Evolutionary conservation across 2,888 invertebrate genomes (phyloP).

Genomic region (Kuschelorhynchus macadamiae): DNA sequence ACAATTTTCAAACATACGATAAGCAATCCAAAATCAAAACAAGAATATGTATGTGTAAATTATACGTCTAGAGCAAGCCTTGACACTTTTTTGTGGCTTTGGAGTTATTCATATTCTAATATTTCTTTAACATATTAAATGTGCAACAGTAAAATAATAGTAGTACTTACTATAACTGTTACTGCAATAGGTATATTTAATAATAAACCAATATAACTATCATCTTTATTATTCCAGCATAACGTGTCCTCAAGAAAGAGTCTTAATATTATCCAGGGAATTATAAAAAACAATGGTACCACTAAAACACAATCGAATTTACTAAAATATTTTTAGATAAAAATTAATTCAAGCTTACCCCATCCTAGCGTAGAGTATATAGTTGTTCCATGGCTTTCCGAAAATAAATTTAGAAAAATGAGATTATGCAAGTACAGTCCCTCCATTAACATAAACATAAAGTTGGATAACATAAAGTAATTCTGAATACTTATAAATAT

Average conservation of each 20-base stretch:
- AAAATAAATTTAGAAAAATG: slow-evolving; percentile 76
- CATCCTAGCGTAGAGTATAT: slow-evolving; percentile 76
- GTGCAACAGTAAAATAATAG: too few species aligned
- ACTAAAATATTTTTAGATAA: neutral
- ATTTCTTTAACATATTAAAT: too few species aligned
- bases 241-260: slow-evolving; percentile 70
- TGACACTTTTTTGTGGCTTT: too few species aligned
- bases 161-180: slow-evolving; percentile 73
- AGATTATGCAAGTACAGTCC: slow-evolving; percentile 79
- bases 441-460: slow-evolving; percentile 79
- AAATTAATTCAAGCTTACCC: slow-evolving; percentile 70
- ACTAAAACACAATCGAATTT: slow-evolving; percentile 64
- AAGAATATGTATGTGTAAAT: too few species aligned
- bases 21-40: too few species aligned
- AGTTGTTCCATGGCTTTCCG: slow-evolving; percentile 74
- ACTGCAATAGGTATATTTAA: slow-evolving; percentile 73
- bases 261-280: slow-evolving; percentile 74
- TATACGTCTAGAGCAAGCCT: too few species aligned
- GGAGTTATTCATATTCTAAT: too few species aligned
- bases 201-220: slow-evolving; percentile 69
- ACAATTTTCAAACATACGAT: too few species aligned
- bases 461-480: slow-evolving; percentile 78
- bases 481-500: slow-evolving; percentile 74
- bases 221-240: slow-evolving; percentile 75
- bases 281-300: slow-evolving; percentile 72